phyloP scores from a whole-genome alignment of 2,888 invertebrate species.

The Itoplectis maculator region DNA sequence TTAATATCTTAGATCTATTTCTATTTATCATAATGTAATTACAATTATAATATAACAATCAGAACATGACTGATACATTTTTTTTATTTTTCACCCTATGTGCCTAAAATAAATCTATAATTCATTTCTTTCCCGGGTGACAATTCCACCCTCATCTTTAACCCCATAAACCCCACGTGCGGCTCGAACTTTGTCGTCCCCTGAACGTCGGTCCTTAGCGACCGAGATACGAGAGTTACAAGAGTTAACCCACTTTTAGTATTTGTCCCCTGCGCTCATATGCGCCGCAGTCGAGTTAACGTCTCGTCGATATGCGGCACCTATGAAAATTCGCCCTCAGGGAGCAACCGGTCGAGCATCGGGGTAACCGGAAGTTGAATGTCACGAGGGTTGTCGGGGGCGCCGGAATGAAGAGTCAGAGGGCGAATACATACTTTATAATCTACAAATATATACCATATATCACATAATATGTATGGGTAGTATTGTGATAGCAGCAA shows the following conservation, averaged over 20 bases:
- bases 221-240: not conserved
- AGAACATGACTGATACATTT: too few relatives aligned
- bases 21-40: too few relatives aligned
- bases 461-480: too few relatives aligned
- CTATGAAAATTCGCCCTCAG: slow-evolving; percentile 9
- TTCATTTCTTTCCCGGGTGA: too few relatives aligned
- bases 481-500: slow-evolving; percentile 27
- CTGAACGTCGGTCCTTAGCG: not conserved
- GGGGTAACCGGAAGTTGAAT: not conserved
- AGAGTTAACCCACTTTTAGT: slow-evolving; percentile 17
- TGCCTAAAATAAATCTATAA: too few relatives aligned
- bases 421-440: not conserved
- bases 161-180: not conserved
- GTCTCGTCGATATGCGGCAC: not conserved
- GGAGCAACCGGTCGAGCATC: not conserved
- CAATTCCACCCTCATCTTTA: not conserved
- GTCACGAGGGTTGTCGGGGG: not conserved
- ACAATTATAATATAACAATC: too few relatives aligned
- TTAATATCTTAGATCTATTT: too few relatives aligned
- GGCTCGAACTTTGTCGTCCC: not conserved
- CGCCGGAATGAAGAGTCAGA: not conserved
- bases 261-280: not conserved
- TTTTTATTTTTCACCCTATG: too few relatives aligned
- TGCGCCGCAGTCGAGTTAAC: not conserved
- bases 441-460: too few relatives aligned